phyloP scores from a whole-genome alignment of 2,888 invertebrate species.

The Beris chalybata region DNA sequence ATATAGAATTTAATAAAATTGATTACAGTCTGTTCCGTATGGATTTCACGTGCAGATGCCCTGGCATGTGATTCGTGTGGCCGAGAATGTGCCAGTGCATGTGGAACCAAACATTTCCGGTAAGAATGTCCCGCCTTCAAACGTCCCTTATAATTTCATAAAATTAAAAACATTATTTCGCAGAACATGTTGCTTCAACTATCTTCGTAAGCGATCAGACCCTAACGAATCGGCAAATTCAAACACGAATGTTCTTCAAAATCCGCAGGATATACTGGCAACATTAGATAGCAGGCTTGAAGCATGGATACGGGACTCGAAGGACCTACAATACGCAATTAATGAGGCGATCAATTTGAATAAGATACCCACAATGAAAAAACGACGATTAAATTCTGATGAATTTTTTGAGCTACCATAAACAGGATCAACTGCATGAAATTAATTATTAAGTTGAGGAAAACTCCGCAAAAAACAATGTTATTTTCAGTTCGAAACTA shows the following conservation, averaged over 20 bases:
- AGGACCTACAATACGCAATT: slow-evolving; percentile 21
- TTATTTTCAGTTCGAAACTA: too few relatives aligned
- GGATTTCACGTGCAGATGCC: slow-evolving; percentile 42
- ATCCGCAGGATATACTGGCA: slow-evolving; percentile 19
- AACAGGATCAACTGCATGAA: not conserved
- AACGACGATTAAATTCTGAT: slow-evolving; percentile 5
- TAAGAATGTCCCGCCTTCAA: slow-evolving; percentile 36
- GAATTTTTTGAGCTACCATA: slow-evolving; percentile 19
- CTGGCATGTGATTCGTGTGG: slow-evolving; percentile 67
- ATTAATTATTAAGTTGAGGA: too few relatives aligned
- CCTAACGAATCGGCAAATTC: slow-evolving; percentile 24
- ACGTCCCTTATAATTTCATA: not conserved
- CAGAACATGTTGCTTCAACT: slow-evolving; percentile 70
- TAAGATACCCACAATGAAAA: slow-evolving; percentile 2
- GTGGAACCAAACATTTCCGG: slow-evolving; percentile 66
- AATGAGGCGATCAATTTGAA: slow-evolving; percentile 11
- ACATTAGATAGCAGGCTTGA: slow-evolving; percentile 23
- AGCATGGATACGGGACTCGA: slow-evolving; percentile 22
- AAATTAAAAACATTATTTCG: slow-evolving; percentile 4
- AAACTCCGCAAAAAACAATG: too few relatives aligned
- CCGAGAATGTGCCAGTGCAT: slow-evolving; percentile 64
- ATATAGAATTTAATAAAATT: not conserved
- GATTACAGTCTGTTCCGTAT: slow-evolving; percentile 13
- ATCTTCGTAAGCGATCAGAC: slow-evolving; percentile 61
- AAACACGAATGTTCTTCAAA: slow-evolving; percentile 7